Conservation (phyloP, 2,113 vertebrate species). For the Xenopus borealis region DNA sequence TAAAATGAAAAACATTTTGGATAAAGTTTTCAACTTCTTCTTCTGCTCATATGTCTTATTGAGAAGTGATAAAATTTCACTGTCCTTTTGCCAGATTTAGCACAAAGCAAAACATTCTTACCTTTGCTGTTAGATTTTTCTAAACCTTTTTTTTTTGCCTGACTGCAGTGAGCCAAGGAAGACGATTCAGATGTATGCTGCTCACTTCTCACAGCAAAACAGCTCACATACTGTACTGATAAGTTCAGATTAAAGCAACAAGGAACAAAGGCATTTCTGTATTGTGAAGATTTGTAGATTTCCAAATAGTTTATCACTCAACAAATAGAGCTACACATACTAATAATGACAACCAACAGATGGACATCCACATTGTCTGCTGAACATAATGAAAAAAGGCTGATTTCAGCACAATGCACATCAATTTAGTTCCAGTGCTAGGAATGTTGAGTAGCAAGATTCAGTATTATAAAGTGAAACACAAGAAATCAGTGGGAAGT, state of each 20-base stretch:
- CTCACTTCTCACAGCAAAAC: slow-evolving; percentile 50
- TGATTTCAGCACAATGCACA: slow-evolving; percentile 34
- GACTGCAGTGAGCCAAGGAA: slow-evolving; percentile 58
- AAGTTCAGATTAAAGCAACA: slow-evolving; percentile 67
- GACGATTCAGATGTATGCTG: slow-evolving; percentile 50
- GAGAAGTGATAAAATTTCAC: slow-evolving; percentile 44
- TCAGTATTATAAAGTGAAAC: background rate
- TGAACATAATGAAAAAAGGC: slow-evolving; percentile 46
- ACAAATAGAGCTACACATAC: slow-evolving; percentile 57
- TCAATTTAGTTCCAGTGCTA: slow-evolving; percentile 13
- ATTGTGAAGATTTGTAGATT: slow-evolving; percentile 63
- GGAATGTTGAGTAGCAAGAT: slow-evolving; percentile 2
- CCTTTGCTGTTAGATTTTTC: slow-evolving; percentile 40
- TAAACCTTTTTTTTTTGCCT: slow-evolving; percentile 52
- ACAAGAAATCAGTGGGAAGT: background rate
- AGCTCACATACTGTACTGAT: slow-evolving; percentile 60
- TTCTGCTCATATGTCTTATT: slow-evolving; percentile 35
- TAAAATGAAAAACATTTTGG: too few species aligned
- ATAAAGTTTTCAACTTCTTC: background rate
- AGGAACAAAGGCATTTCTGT: slow-evolving; percentile 64
- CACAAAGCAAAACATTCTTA: slow-evolving; percentile 35
- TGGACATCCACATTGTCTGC: slow-evolving; percentile 51
- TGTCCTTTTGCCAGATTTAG: slow-evolving; percentile 30
- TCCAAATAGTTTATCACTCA: slow-evolving; percentile 68
- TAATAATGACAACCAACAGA: slow-evolving; percentile 53